phyloP scores from a whole-genome alignment of 2,888 invertebrate genomes.

The Acrobasis consociella region DNA sequence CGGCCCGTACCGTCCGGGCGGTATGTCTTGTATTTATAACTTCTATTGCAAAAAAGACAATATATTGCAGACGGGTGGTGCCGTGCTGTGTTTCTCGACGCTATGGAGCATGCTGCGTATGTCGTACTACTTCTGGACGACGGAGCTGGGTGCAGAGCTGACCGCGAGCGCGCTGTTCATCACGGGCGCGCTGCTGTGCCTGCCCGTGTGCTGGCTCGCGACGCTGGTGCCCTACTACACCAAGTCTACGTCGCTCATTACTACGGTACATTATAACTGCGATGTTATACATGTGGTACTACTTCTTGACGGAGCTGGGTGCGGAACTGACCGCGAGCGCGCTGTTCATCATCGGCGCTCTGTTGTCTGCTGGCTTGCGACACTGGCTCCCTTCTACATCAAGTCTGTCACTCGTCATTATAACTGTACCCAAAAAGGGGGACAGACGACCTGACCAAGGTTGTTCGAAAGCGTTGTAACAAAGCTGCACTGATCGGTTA shows the following conservation, averaged over 20 bases:
- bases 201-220: conserved; percentile 72
- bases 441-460: no score
- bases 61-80: conserved; percentile 62
- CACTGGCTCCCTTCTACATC: conserved; percentile 64
- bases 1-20: no score
- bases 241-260: conserved; percentile 53
- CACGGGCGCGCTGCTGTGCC: conserved; percentile 64
- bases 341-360: conserved; percentile 58
- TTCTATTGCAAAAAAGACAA: no score
- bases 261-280: conserved; percentile 50
- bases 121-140: conserved; percentile 75
- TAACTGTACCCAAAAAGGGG: no score
- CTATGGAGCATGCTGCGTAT: conserved; percentile 67
- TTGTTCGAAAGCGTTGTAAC: no score
- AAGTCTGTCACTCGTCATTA: conserved; percentile 50
- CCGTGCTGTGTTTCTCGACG: conserved; percentile 63
- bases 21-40: no score
- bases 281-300: conserved; percentile 75
- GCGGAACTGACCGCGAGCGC: conserved; percentile 61
- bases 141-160: conserved; percentile 68
- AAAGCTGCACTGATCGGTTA: no score
- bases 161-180: conserved; percentile 57
- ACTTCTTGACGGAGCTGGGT: conserved; percentile 71
- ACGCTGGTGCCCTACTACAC: conserved; percentile 66
- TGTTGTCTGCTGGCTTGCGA: conserved; percentile 72